Evolutionary conservation across 2,888 invertebrate species (phyloP).

Genomic region (Branchipolynoe longqiensis): DNA sequence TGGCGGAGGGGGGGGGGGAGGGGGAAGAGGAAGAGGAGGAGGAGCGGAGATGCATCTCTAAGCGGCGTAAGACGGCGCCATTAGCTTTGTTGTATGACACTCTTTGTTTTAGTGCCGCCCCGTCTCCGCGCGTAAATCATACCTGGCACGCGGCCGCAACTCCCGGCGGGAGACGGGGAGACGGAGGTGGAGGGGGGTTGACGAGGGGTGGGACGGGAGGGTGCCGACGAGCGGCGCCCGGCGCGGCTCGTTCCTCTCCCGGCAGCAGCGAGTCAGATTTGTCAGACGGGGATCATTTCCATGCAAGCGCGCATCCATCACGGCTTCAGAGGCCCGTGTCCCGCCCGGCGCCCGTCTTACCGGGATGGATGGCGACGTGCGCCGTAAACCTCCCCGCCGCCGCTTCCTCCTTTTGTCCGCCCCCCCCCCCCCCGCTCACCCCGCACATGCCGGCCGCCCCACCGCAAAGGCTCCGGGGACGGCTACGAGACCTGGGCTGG

Average conservation of each 20-base stretch:
- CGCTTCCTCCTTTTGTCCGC: constrained; percentile 43
- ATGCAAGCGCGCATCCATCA: constrained; percentile 40
- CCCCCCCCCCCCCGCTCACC: constrained; percentile 8
- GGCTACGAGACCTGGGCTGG: not conserved
- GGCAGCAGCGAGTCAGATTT: constrained; percentile 35
- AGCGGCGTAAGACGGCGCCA: constrained; percentile 39
- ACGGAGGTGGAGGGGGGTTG: not conserved
- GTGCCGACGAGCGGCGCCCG: too few relatives aligned
- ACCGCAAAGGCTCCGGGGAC: constrained; percentile 1
- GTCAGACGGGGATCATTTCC: constrained; percentile 56
- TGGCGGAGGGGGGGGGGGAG: too few relatives aligned
- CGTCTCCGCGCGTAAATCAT: constrained; percentile 36
- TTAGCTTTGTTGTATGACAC: constrained; percentile 57
- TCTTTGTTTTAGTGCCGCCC: constrained; percentile 45
- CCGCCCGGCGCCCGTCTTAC: constrained; percentile 15
- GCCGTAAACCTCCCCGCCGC: constrained; percentile 14
- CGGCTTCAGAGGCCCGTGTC: constrained; percentile 47
- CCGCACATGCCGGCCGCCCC: too few relatives aligned
- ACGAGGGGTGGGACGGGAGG: not conserved
- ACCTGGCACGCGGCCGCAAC: constrained; percentile 13
- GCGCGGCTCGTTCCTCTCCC: constrained; percentile 26
- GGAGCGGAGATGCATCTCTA: constrained; percentile 27
- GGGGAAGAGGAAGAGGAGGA: too few relatives aligned
- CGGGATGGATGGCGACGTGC: constrained; percentile 16
- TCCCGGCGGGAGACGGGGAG: not conserved